phyloP scores from a whole-genome alignment of 2,113 vertebrate species.

The Triplophysa rosa region DNA sequence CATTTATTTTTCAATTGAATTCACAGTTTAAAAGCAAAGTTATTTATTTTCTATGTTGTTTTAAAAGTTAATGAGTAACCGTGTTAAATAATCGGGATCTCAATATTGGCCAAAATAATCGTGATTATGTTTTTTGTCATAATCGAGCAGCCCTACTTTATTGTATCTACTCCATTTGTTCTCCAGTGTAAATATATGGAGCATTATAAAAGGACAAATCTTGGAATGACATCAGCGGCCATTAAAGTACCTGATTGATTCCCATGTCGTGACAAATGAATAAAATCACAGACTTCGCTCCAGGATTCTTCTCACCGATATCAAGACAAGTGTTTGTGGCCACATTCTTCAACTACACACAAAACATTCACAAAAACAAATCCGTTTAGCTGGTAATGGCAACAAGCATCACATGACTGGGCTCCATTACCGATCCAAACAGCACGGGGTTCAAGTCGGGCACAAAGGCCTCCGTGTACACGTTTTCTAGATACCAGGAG shows the following conservation, averaged over 20 bases:
- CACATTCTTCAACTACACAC: slow-evolving; percentile 76
- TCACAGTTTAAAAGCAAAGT: too few species aligned
- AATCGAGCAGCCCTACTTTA: too few species aligned
- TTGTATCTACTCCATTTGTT: too few species aligned
- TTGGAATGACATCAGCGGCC: neutral
- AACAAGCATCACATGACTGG: neutral
- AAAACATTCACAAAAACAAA: neutral
- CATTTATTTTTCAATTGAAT: too few species aligned
- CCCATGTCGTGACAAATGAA: slow-evolving; percentile 77
- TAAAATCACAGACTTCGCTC: slow-evolving; percentile 73
- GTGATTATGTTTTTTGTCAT: too few species aligned
- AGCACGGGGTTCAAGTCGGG: slow-evolving; percentile 76
- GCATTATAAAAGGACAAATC: neutral
- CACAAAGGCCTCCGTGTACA: slow-evolving; percentile 83
- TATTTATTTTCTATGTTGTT: too few species aligned
- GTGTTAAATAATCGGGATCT: too few species aligned
- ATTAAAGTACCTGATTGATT: slow-evolving; percentile 77
- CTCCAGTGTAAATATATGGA: neutral
- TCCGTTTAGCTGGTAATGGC: neutral
- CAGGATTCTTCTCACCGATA: slow-evolving; percentile 71
- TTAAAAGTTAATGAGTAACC: too few species aligned
- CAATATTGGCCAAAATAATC: too few species aligned
- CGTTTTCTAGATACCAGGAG: slow-evolving; percentile 82
- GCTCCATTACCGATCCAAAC: slow-evolving; percentile 75
- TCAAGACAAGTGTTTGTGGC: slow-evolving; percentile 73